These are phyloP conservation scores for Myotis daubentonii DNA, from an alignment of 2,797 vertebrate genomes.

Conservation along the genomic window DNA sequence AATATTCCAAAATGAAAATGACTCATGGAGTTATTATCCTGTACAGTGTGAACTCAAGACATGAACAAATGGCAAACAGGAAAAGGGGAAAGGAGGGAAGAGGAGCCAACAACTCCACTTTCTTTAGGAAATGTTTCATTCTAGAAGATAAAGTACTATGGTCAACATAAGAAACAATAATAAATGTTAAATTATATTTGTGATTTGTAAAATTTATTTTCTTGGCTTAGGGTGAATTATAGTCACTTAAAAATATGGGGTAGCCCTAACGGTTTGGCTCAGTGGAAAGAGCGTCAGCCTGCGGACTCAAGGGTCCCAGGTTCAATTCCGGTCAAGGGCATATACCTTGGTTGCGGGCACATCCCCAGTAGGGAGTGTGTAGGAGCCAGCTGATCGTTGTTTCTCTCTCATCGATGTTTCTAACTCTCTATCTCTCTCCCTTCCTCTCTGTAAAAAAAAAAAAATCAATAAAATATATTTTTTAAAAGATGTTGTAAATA, in stretches of 20 bases:
- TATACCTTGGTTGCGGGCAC: no score
- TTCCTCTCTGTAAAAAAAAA: no score
- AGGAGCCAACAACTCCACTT: neutral
- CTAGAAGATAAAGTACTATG: neutral
- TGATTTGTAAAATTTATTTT: slow-evolving; percentile 32
- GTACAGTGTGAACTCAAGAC: neutral
- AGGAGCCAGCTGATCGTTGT: no score
- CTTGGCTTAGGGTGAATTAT: slow-evolving; percentile 17
- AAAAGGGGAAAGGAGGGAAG: neutral
- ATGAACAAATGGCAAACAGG: slow-evolving; percentile 4
- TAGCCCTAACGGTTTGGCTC: no score
- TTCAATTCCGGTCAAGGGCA: no score
- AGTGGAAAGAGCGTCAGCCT: no score
- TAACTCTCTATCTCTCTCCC: no score
- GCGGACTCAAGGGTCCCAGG: no score
- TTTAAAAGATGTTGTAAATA: neutral
- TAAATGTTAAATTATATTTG: neutral
- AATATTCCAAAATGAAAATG: slow-evolving; percentile 40
- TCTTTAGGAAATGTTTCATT: slow-evolving; percentile 40
- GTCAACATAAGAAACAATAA: neutral
- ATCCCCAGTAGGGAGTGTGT: no score
- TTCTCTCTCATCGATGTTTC: no score
- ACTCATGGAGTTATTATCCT: slow-evolving; percentile 24
- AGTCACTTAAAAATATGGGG: neutral
- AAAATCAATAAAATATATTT: no score